A percentile compares a stretch with the other conserved stretches of the same genome.
Evolutionary conservation across 2,888 invertebrate species (phyloP).

Genomic region (Tenthredo scrophulariae): DNA sequence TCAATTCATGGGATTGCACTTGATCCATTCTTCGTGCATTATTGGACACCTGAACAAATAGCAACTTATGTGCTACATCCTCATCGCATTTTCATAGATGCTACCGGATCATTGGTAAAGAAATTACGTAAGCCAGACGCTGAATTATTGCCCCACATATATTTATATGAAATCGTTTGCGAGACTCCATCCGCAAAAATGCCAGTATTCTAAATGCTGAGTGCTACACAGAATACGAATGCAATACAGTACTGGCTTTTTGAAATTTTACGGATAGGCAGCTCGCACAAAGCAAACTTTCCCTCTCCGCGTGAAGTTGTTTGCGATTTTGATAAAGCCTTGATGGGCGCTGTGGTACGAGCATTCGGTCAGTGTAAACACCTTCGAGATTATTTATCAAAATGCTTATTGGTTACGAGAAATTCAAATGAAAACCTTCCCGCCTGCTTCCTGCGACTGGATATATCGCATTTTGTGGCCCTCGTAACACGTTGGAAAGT

Average conservation of each 20-base stretch:
- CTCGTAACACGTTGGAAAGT: slow-evolving; percentile 13
- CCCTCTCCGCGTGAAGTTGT: slow-evolving; percentile 50
- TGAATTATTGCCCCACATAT: slow-evolving; percentile 57
- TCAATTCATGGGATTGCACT: slow-evolving; percentile 10
- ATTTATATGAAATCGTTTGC: slow-evolving; percentile 57
- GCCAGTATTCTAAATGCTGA: slow-evolving; percentile 59
- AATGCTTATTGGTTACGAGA: neutral
- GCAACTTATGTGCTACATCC: neutral
- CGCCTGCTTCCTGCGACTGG: slow-evolving; percentile 10
- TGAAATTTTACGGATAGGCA: slow-evolving; percentile 56
- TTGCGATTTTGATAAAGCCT: slow-evolving; percentile 56
- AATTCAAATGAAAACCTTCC: neutral
- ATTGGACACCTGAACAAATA: slow-evolving; percentile 16
- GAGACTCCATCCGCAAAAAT: slow-evolving; percentile 52
- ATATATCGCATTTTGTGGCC: slow-evolving; percentile 29
- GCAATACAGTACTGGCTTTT: slow-evolving; percentile 55
- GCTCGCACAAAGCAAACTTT: slow-evolving; percentile 51
- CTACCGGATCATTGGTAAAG: slow-evolving; percentile 17
- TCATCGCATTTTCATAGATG: neutral
- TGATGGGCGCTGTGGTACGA: slow-evolving; percentile 56
- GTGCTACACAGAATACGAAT: slow-evolving; percentile 56
- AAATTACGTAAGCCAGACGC: slow-evolving; percentile 52
- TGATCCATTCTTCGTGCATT: slow-evolving; percentile 22
- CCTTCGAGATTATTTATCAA: neutral
- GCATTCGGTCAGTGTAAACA: slow-evolving; percentile 44